Percentiles rank a stretch among this genome's conserved stretches.
These are phyloP conservation scores for Willowsia nigromaculata DNA, from an alignment of 2,888 invertebrate species.

Conservation along the genomic window DNA sequence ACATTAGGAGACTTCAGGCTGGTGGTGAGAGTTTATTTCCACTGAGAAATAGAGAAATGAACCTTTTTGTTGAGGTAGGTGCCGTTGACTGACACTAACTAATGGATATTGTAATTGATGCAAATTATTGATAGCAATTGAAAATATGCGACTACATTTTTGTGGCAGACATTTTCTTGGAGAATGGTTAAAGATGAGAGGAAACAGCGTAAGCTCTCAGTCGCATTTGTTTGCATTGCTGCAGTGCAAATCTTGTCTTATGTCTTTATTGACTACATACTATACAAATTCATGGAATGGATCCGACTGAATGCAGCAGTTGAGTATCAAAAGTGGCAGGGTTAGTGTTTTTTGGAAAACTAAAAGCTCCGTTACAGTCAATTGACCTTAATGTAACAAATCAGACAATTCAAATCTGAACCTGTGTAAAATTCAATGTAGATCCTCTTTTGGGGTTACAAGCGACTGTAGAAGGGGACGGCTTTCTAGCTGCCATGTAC, in stretches of 20 bases:
- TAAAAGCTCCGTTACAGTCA: no score
- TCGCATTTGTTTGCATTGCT: conserved; percentile 84
- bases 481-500: conserved; percentile 86
- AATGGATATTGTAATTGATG: no score
- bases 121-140: no score
- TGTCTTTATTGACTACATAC: conserved; percentile 88
- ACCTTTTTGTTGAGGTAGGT: conserved; percentile 79
- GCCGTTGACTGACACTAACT: background rate
- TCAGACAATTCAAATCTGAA: no score
- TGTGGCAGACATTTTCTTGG: conserved; percentile 82
- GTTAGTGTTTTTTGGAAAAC: background rate
- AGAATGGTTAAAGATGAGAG: conserved; percentile 84
- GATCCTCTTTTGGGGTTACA: conserved; percentile 82
- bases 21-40: conserved; percentile 80
- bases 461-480: conserved; percentile 83
- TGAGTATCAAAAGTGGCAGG: conserved; percentile 53
- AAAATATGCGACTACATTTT: background rate
- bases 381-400: no score
- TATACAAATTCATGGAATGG: conserved; percentile 87
- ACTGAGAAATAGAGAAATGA: conserved; percentile 79
- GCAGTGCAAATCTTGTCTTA: conserved; percentile 87
- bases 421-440: conserved; percentile 53
- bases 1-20: conserved; percentile 79
- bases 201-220: conserved; percentile 82
- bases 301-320: conserved; percentile 79